Base-by-base conservation (phyloP, 2,797 vertebrate genomes). In the Sebastolobus alascanus region DNA sequence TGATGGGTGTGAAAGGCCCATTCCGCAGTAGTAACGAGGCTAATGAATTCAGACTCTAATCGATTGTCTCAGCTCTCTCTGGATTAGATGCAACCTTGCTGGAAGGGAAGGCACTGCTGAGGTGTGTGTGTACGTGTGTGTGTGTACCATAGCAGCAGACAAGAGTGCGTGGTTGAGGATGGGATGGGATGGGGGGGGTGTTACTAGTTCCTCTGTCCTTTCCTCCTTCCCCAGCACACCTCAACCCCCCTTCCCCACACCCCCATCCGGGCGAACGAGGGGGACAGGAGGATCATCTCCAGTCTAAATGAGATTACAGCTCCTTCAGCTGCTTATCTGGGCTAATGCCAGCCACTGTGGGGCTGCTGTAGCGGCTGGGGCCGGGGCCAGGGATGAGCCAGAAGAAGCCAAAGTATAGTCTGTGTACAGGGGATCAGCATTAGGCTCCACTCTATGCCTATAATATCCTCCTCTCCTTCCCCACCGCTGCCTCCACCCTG, bases 291-390 rank as follows among this genome's bases (percentile, higher is more conserved):
- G 98, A 99, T 98, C 98, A 98, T 97, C 97, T 97, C 97, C 96
- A 96, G 97, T 97, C 97, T 98, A 98, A 99, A 99, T 98, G 97
- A 98, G 98, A 99, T 99, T 99, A 99, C 97, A 98, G 97, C 97
- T 98, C 96, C 97, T 98, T 99, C 96, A 96, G 97, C 97, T 96
- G 97, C 97, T 99, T 99, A 99, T 98, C 98, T 97, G 97, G 96
- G 96, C 97, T 98, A 97, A 99, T 98, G 97, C 98, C 97, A 98
- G 98, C 96, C 97, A 96, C 97, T 96, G 96, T 97, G 97, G 97
- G 90, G 92, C 92, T 92, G 91, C 87, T 75, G 80, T 80, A 80
- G 89, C 83, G 85, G 84, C 93, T 83, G 92, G 79, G 87, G 90
- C 92, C 87, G 78, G 82, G 87, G 87, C 92, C 88, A 89, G 83